Conservation (phyloP, 2,113 vertebrate species). For the Carassius auratus region DNA sequence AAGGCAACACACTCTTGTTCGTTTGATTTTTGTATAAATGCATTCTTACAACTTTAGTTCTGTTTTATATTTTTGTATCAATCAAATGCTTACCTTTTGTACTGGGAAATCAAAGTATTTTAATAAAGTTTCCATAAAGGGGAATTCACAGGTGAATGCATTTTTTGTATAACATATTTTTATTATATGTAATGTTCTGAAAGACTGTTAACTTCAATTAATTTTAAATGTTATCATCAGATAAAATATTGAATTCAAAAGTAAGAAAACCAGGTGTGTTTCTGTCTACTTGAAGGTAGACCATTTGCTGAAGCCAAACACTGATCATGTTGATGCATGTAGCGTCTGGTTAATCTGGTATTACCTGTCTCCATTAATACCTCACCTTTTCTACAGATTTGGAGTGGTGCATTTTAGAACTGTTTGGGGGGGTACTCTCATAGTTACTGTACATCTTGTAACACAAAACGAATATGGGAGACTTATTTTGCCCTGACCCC, state of each 20-base stretch:
- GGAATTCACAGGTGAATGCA: background rate
- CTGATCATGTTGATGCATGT: conserved; percentile 4
- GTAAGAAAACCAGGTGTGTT: background rate
- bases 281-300: background rate
- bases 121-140: conserved; percentile 69
- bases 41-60: conserved; percentile 61
- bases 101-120: conserved; percentile 63
- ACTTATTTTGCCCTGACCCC: no score
- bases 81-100: conserved; percentile 68
- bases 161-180: background rate
- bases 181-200: background rate
- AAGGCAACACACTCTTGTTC: background rate
- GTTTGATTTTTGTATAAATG: conserved; percentile 57
- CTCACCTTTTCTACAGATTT: background rate
- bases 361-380: conserved; percentile 23
- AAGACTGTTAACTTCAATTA: background rate
- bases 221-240: background rate
- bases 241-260: background rate
- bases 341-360: conserved; percentile 51
- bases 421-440: background rate
- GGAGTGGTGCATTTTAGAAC: background rate
- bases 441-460: background rate
- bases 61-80: conserved; percentile 53
- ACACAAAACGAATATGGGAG: background rate
- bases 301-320: background rate